Conservation (phyloP, 2,888 invertebrate species). For the Tiliacea aurago region DNA sequence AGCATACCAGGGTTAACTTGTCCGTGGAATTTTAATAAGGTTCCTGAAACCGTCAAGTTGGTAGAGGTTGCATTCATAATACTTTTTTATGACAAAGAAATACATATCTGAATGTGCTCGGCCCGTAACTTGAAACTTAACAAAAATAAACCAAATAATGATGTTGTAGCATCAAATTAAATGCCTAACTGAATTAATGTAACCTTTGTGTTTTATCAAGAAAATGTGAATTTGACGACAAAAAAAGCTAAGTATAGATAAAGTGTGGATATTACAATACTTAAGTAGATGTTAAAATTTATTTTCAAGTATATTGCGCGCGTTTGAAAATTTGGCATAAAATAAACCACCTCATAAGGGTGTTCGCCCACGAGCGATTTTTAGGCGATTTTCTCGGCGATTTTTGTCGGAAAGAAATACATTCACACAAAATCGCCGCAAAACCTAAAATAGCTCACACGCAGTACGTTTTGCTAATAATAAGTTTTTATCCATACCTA, state of each 20-base stretch:
- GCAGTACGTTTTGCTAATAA: background rate
- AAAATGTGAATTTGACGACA: background rate
- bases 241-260: background rate
- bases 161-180: background rate
- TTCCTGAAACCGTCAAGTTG: background rate
- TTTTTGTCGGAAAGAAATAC: no score
- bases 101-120: background rate
- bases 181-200: background rate
- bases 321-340: background rate
- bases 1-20: background rate
- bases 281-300: background rate
- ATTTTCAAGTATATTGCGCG: background rate
- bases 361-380: no score
- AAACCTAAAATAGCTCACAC: background rate
- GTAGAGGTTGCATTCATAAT: no score
- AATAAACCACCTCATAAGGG: background rate
- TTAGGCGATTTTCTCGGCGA: no score
- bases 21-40: constrained; percentile 1
- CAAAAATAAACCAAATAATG: background rate
- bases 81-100: background rate
- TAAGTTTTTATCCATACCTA: background rate
- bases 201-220: background rate
- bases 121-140: background rate
- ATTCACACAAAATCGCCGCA: no score
- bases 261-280: no score